A percentile compares a stretch with the other conserved stretches of the same genome.
Evolutionary conservation across 2,113 vertebrate species (phyloP).

Genomic region (Chlamydotis undulata): DNA sequence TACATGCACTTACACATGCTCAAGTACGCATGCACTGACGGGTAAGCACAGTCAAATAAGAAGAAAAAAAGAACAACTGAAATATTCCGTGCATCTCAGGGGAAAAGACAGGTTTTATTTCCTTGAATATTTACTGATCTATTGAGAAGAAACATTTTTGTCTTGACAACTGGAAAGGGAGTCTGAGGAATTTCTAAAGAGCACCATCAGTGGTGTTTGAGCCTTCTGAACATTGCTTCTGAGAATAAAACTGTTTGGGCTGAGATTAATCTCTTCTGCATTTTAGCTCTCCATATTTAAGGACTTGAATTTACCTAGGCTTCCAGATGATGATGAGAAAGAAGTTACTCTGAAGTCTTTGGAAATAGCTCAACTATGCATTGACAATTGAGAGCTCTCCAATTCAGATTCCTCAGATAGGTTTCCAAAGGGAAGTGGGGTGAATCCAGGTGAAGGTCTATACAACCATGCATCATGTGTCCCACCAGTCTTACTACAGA

Average conservation of each 20-base stretch:
- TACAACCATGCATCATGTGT: not conserved
- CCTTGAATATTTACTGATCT: not conserved
- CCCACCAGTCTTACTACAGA: not conserved
- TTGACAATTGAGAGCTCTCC: not conserved
- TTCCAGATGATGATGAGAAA: not conserved
- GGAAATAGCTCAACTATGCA: not conserved
- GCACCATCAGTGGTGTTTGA: not conserved
- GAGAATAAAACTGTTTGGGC: not conserved
- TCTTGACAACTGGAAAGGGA: not conserved
- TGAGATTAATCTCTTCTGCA: not conserved
- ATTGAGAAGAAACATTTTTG: not conserved
- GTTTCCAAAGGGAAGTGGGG: not conserved
- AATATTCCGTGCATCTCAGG: not conserved
- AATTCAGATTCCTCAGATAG: not conserved
- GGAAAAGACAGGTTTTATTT: not conserved
- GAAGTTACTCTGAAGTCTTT: not conserved
- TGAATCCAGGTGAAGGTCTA: not conserved
- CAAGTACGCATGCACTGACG: not conserved
- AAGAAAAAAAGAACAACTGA: not conserved
- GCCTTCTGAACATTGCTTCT: not conserved
- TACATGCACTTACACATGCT: not conserved
- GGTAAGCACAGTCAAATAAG: not conserved
- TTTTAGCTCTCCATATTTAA: not conserved
- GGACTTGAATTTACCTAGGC: not conserved
- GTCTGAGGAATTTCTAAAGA: not conserved